These are phyloP conservation scores for Hirtodrosophila cameraria DNA, from an alignment of 2,888 invertebrate species.

Conservation along the genomic window DNA sequence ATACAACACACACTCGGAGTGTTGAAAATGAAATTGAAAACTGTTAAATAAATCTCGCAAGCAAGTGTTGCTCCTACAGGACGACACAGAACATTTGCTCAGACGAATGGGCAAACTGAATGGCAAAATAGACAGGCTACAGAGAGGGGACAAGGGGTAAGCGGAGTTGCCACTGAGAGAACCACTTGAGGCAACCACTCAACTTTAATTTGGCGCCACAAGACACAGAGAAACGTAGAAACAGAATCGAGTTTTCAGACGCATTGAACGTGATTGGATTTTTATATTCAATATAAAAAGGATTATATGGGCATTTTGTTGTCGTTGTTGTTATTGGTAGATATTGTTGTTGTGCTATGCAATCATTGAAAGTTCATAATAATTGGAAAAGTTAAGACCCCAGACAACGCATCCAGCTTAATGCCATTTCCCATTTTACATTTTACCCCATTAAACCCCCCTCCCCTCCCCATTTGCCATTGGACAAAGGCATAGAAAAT, in stretches of 20 bases:
- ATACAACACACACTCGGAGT: constrained; percentile 34
- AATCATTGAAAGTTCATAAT: constrained; percentile 63
- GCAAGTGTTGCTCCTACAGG: constrained; percentile 50
- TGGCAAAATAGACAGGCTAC: constrained; percentile 28
- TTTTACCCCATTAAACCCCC: too few relatives aligned
- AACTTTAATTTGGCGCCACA: constrained; percentile 62
- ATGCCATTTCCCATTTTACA: constrained; percentile 1
- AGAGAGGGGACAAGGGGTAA: not conserved
- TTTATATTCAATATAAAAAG: constrained; percentile 78
- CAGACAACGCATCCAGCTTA: constrained; percentile 32
- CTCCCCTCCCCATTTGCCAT: constrained; percentile 6
- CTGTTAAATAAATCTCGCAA: constrained; percentile 77
- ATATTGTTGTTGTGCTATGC: too few relatives aligned
- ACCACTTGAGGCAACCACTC: constrained; percentile 60
- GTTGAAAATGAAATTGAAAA: constrained; percentile 78
- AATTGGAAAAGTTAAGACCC: constrained; percentile 74
- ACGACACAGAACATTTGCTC: constrained; percentile 25
- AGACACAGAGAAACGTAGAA: constrained; percentile 41
- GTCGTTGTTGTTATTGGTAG: constrained; percentile 16
- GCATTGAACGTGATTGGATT: constrained; percentile 73
- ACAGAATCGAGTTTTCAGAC: constrained; percentile 12
- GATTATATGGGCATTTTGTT: constrained; percentile 64
- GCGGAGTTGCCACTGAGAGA: not conserved
- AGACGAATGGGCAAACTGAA: constrained; percentile 42
- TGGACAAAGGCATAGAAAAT: constrained; percentile 47